These are phyloP conservation scores for Syndactyla subalaris DNA, from an alignment of 2,797 vertebrate genomes.

Conservation along the genomic window DNA sequence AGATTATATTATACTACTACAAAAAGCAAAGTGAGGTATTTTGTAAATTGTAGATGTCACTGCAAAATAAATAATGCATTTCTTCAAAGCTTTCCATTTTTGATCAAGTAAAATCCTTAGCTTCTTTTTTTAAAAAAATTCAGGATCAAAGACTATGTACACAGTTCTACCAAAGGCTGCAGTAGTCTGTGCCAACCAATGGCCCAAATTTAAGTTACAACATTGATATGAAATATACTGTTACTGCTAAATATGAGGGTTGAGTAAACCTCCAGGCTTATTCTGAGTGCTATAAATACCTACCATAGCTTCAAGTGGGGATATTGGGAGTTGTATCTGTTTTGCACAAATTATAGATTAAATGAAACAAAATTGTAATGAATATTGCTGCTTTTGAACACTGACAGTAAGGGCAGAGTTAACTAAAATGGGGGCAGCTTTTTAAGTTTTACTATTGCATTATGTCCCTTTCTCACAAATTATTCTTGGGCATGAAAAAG, in stretches of 20 bases:
- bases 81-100: neutral
- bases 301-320: neutral
- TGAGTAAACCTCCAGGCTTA: neutral
- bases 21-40: neutral
- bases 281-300: neutral
- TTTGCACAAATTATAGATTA: neutral
- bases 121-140: neutral
- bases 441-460: neutral
- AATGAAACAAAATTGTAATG: neutral
- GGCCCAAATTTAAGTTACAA: neutral
- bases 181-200: neutral
- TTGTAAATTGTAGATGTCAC: neutral
- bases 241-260: neutral
- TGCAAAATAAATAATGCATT: neutral
- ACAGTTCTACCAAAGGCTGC: neutral
- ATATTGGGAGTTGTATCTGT: neutral
- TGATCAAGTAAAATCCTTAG: neutral
- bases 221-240: neutral
- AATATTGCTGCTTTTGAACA: neutral
- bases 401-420: neutral
- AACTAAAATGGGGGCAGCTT: neutral
- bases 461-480: neutral
- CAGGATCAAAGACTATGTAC: neutral
- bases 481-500: neutral
- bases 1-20: neutral